Evolutionary conservation across 2,113 vertebrate genomes (phyloP).

Genomic region (Notothenia rossii): DNA sequence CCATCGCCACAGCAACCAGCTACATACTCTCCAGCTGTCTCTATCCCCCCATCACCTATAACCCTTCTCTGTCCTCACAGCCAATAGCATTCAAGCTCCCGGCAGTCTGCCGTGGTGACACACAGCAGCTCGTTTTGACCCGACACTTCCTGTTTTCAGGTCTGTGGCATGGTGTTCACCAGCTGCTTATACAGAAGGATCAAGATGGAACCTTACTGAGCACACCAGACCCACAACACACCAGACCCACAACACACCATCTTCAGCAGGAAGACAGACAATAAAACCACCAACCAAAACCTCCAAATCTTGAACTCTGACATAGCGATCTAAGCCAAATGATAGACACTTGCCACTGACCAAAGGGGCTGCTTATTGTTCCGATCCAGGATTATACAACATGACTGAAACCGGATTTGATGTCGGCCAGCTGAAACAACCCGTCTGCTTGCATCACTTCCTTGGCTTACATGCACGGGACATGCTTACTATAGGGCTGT

Average conservation of each 20-base stretch:
- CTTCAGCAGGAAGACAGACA: slow-evolving; percentile 15
- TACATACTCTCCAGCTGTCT: slow-evolving; percentile 2
- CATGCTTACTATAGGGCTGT: no score
- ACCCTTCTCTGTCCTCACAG: slow-evolving; percentile 17
- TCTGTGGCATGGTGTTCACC: slow-evolving; percentile 88
- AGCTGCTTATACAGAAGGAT: slow-evolving; percentile 86
- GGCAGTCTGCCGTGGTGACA: slow-evolving; percentile 14
- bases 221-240: not conserved
- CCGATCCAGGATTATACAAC: no score
- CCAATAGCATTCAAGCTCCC: slow-evolving; percentile 25
- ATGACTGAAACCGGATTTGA: not conserved
- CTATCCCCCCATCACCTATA: slow-evolving; percentile 34
- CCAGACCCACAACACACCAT: not conserved
- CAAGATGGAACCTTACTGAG: slow-evolving; percentile 83
- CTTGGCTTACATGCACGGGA: slow-evolving; percentile 40
- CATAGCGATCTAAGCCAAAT: not conserved
- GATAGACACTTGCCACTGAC: not conserved
- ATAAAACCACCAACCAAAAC: slow-evolving; percentile 25
- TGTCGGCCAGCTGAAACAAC: not conserved
- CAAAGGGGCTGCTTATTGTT: no score
- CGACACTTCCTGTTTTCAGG: slow-evolving; percentile 78
- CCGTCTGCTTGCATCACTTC: not conserved
- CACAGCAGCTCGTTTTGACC: slow-evolving; percentile 38
- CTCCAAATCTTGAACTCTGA: slow-evolving; percentile 30
- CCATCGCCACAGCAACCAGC: slow-evolving; percentile 65